Percentiles rank a stretch among this genome's conserved stretches.
phyloP scores from a whole-genome alignment of 2,797 vertebrate species.

The Nyctalus aviator region DNA sequence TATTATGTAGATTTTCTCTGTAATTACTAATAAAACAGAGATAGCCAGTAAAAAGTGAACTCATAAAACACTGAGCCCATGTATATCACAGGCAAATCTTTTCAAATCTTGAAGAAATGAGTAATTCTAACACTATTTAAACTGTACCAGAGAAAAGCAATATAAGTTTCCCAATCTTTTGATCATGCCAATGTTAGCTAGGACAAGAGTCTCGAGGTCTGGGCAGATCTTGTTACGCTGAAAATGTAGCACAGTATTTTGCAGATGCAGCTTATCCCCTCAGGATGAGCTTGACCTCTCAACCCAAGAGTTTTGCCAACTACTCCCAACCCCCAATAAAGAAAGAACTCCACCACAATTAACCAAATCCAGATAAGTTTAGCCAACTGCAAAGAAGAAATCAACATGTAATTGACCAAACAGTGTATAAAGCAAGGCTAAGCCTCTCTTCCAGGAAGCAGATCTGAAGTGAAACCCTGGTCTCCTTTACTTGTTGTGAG shows the following conservation, averaged over 20 bases:
- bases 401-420: background rate
- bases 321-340: background rate
- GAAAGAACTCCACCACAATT: background rate
- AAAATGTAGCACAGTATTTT: background rate
- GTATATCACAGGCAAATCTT: background rate
- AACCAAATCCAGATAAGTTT: background rate
- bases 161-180: background rate
- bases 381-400: background rate
- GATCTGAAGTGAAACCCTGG: background rate
- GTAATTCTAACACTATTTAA: conserved; percentile 38
- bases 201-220: background rate
- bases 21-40: conserved; percentile 36
- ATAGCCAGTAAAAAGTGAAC: background rate
- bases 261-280: background rate
- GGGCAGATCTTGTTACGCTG: background rate
- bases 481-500: background rate
- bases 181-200: background rate
- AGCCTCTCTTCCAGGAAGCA: background rate
- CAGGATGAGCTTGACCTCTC: background rate
- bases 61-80: background rate
- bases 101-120: conserved; percentile 2
- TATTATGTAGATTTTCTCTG: background rate
- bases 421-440: background rate
- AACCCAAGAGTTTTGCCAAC: background rate
- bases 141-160: background rate